phyloP scores from a whole-genome alignment of 2,113 vertebrate species.

The Pangasianodon hypophthalmus region DNA sequence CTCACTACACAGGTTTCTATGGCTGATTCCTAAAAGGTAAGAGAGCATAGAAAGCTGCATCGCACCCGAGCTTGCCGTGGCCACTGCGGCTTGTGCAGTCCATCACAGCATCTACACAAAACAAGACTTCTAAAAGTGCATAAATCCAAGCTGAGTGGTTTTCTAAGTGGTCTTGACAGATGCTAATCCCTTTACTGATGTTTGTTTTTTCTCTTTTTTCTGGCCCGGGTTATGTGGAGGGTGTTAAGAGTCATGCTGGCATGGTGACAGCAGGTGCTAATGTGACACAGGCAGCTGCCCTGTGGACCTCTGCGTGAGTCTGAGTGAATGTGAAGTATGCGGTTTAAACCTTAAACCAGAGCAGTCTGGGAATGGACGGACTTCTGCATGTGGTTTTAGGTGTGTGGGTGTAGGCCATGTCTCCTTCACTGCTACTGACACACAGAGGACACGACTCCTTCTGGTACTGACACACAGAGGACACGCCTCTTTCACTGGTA shows the following conservation, averaged over 20 bases:
- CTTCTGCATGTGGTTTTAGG: slow-evolving; percentile 2
- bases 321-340: slow-evolving; percentile 33
- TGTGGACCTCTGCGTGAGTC: background rate
- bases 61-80: background rate
- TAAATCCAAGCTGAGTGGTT: slow-evolving; percentile 35
- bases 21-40: background rate
- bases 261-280: slow-evolving; percentile 40
- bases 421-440: background rate
- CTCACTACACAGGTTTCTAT: background rate
- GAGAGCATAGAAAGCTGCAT: background rate
- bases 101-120: background rate
- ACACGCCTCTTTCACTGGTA: background rate
- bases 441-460: background rate
- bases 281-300: slow-evolving; percentile 34
- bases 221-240: slow-evolving; percentile 1
- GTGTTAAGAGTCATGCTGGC: slow-evolving; percentile 24
- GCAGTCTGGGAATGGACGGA: background rate
- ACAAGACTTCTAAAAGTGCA: slow-evolving; percentile 23
- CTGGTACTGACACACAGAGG: too few species aligned
- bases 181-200: slow-evolving; percentile 30
- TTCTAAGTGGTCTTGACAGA: slow-evolving; percentile 42
- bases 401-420: background rate
- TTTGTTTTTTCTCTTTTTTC: slow-evolving; percentile 17
- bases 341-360: slow-evolving; percentile 9
- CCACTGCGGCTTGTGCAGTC: background rate